Evolutionary conservation across 1,140 invertebrate genomes (phyloP), one percentile per base, ranked within the genome.

Genomic region (Cyclargus thomasi): DNA sequence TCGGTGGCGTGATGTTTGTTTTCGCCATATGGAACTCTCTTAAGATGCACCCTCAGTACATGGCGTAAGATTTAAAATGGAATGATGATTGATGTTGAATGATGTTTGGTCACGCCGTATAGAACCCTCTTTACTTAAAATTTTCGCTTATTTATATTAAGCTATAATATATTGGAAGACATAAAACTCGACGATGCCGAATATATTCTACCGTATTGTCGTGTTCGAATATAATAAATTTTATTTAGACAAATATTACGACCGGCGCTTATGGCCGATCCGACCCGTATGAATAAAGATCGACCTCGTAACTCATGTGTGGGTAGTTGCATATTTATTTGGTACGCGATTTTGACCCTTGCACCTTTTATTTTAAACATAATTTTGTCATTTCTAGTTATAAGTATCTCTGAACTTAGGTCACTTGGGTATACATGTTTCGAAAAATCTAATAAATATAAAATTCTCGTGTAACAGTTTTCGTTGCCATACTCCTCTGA

Each of bases 251-350:
- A 81, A 80, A 81, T 78, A 77, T 73, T 72, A 74, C 68, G 66
- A 66, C 63, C 74, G 69, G 35, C 63, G 29, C 53, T 67, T 63
- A 68, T 63, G 71, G 70, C 53, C 63, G 73, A 67, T 69, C 74
- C 68, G 67, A 67, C 68, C 65, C 62, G 66, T 76, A 83, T 81
- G 81, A 81, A 83, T 83, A 79, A 81, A 83, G 78, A 83, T 80
- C 74, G 75, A 77, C 73, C 78, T 67, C 76, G 81, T 83, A 76
- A 76, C 73, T 81, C 79, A 83, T 76, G 78, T 81, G 79, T 72
- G 68, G 77, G 75, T 78, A 79, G 77, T 78, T 79, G 75, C 80
- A 83, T 79, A 83, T 81, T 80, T 78, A 64, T 65, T 78, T 76
- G 5, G 29, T 70, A 29, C 0, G 36, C 23, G 35, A 71, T 35